phyloP scores from a whole-genome alignment of 2,113 vertebrate species.

The Sapajus apella region DNA sequence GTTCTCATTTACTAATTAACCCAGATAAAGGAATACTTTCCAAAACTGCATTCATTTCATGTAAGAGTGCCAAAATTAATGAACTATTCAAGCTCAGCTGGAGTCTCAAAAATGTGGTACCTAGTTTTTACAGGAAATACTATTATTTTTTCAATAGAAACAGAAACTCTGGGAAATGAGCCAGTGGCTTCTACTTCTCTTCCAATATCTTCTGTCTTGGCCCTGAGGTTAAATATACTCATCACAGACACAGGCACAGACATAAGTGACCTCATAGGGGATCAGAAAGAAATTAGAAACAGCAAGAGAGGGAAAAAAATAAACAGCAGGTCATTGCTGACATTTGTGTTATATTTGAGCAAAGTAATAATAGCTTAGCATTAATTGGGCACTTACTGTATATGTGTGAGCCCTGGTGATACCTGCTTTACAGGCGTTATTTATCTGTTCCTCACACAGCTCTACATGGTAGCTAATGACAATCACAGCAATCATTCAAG shows the following conservation, averaged over 20 bases:
- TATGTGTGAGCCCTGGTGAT: neutral
- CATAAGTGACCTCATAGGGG: constrained; percentile 22
- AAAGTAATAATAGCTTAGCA: constrained; percentile 13
- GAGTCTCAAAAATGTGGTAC: constrained; percentile 26
- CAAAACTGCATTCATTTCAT: constrained; percentile 49
- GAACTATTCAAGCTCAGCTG: constrained; percentile 49
- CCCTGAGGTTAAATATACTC: constrained; percentile 64
- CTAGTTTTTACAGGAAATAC: constrained; percentile 28
- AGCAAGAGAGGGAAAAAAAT: constrained; percentile 22
- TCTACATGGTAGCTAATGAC: neutral
- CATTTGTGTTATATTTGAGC: constrained; percentile 14
- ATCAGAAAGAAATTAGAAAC: constrained; percentile 56
- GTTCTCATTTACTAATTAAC: constrained; percentile 65
- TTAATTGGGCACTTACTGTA: neutral
- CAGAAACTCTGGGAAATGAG: constrained; percentile 53
- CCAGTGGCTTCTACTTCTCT: constrained; percentile 47
- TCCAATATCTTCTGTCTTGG: constrained; percentile 50
- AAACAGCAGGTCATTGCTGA: constrained; percentile 24
- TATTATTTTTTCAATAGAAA: constrained; percentile 44
- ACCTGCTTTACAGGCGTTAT: neutral
- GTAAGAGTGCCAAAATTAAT: constrained; percentile 59
- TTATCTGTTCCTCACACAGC: neutral
- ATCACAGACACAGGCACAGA: constrained; percentile 38
- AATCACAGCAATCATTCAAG: neutral
- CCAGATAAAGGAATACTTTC: constrained; percentile 28